phyloP scores from a whole-genome alignment of 2,888 invertebrate species.

The Patella pellucida region DNA sequence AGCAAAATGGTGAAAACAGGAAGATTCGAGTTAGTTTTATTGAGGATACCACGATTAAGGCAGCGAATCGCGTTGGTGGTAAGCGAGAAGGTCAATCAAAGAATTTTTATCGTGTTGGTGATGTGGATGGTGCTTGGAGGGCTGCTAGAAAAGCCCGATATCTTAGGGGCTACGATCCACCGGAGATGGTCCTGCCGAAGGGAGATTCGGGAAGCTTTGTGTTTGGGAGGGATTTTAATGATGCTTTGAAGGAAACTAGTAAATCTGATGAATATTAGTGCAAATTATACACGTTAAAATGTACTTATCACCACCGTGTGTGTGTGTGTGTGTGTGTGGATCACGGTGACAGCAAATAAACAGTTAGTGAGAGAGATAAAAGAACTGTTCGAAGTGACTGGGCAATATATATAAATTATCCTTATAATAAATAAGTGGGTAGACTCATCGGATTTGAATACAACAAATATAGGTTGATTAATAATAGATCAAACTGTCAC shows the following conservation, averaged over 20 bases:
- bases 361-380: too few relatives aligned
- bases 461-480: too few relatives aligned
- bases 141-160: slow-evolving; percentile 40
- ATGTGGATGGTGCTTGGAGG: slow-evolving; percentile 33
- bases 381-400: too few relatives aligned
- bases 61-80: not conserved
- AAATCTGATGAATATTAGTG: not conserved
- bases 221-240: slow-evolving; percentile 38
- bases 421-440: too few relatives aligned
- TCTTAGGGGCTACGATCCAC: slow-evolving; percentile 46
- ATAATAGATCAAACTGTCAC: too few relatives aligned
- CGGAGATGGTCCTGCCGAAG: slow-evolving; percentile 42
- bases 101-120: not conserved
- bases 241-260: slow-evolving; percentile 19
- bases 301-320: too few relatives aligned
- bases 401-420: too few relatives aligned
- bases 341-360: too few relatives aligned
- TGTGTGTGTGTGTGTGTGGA: too few relatives aligned
- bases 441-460: too few relatives aligned
- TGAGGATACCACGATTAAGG: not conserved
- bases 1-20: not conserved
- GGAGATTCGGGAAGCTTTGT: slow-evolving; percentile 36
- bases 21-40: not conserved
- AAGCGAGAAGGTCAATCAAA: not conserved
- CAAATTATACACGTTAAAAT: too few relatives aligned